A percentile compares a stretch with the other conserved stretches of the same genome.
phyloP scores from a whole-genome alignment of 23 tunicate species.

The Halocynthia roretzi region DNA sequence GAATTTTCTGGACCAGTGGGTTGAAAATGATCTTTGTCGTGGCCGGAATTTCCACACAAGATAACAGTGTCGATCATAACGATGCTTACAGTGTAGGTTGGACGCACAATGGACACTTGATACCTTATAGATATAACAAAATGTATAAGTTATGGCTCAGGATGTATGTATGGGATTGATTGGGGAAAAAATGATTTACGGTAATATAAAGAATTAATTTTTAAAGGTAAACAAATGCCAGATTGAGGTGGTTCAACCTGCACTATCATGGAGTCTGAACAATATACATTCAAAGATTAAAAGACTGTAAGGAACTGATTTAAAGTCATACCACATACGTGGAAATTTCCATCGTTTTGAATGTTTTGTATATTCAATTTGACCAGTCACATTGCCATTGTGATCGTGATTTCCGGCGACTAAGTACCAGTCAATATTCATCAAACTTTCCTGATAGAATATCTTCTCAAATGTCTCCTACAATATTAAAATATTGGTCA shows the following conservation, averaged over 20 bases:
- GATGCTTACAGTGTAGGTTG: slow-evolving; percentile 51
- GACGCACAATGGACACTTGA: slow-evolving; percentile 26
- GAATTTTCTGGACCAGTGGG: slow-evolving; percentile 49
- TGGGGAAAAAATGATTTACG: no score
- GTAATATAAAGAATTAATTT: no score
- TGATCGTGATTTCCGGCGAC: slow-evolving; percentile 95
- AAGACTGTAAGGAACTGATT: background rate
- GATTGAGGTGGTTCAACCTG: no score
- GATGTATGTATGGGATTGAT: no score
- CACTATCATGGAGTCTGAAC: background rate
- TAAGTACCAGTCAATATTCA: slow-evolving; percentile 60
- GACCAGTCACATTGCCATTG: slow-evolving; percentile 74
- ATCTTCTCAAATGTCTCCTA: slow-evolving; percentile 82
- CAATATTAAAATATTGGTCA: background rate
- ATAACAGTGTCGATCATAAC: slow-evolving; percentile 91
- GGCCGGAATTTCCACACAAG: slow-evolving; percentile 64
- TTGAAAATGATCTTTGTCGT: slow-evolving; percentile 31
- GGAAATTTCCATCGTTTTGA: slow-evolving; percentile 75
- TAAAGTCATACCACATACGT: slow-evolving; percentile 46
- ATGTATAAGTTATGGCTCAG: no score
- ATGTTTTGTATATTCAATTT: slow-evolving; percentile 63
- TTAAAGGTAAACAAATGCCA: no score
- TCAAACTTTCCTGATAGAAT: slow-evolving; percentile 41
- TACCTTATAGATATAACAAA: slow-evolving; percentile 42
- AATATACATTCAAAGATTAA: background rate